Base-by-base conservation (phyloP, 2,113 vertebrate genomes). In the Colistium nudipinnis region DNA sequence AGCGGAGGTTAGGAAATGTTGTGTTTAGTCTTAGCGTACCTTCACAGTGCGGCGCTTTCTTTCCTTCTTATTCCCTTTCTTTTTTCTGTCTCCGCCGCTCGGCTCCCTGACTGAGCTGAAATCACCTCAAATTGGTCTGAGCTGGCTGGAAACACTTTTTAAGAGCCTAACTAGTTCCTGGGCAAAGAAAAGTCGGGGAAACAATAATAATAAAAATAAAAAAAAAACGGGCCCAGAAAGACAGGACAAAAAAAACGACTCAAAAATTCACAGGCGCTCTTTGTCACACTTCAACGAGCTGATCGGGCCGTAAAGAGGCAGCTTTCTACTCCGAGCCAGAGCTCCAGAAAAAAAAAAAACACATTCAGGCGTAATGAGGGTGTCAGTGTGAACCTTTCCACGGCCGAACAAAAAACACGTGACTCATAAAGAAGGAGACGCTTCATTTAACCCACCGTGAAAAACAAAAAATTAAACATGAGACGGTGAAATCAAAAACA, bases 91-190 rank as follows among this genome's bases (percentile, higher is more conserved):
- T 49, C 51, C 61, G 7, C 59, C 39, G 33, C 71, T 75, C 41
- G 53, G 47, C 81, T 75, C 63, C 69, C 43, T 70, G 78, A 68
- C 74, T 20, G 55, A 64, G 57, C 60, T 66, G 65, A 83, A 87
- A 88, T 79, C 45, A 80, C 68, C 74, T 88, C 63, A 76, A 79
- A 85, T 85, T 71, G 78, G 75, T 90, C 48, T n/a, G 56, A 83
- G 66, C 78, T 70, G 64, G 73, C 70, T 75, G 76, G 76, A 76
- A 85, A 83, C 78, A 65, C 75, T 76, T 48, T 70, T 56, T 81
- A 86, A 82, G 62, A 53, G 62, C 53, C 71, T 31, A 71, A 35
- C 43, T 20, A 66, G n/a, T 51, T 81, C 65, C 36, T 27, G 27
- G 70, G 71, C 59, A 61, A 36, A 69, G 8, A 55, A 62, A 77